Evolutionary conservation across 2,113 vertebrate species (phyloP), one percentile per base, ranked within the genome.

Genomic region (Cyphomyrus plagiostoma): DNA sequence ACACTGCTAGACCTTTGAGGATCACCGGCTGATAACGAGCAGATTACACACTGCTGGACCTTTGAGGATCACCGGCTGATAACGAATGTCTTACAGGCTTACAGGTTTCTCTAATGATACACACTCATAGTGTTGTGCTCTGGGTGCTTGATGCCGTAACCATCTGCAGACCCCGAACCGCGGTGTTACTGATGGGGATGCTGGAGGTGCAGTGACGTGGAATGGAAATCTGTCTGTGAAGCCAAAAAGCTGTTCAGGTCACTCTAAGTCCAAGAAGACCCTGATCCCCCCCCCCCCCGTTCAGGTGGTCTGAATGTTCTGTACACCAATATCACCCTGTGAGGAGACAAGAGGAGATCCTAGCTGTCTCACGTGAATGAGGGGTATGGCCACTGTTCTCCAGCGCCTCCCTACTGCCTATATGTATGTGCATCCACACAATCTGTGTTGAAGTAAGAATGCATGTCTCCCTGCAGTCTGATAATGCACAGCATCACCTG

Each of bases 241-340:
- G 19, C 89, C 56, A 90, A 46, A 90, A 84, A 90, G 19, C 42
- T 10, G 35, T 45, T 48, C 82, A 21, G 21, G 39, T 4, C 82
- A 15, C 45, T 90, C 80, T 19, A 80, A 46, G 53, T 66, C 42
- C 35, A 4, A 35, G 17, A 19, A 80, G 52, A 52, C 77, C 53
- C 56, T 11, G 15, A 26, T 21, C 23, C 42, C n/a, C 52, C 42
- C 26, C 30, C 15, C 8, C 9, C 48, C 48, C 3, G n/a, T 70
- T 70, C 17, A 5, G 53, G 19, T 21, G 21, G 56, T 62, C 26
- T 15, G 26, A 11, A 35, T 26, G 3, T 26, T 74, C n/a, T 0
- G 7, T 10, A 11, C 66, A 3, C 8, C 26, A 26, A 4, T 1
- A 30, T 11, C 66, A 30, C 26, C 26, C 15, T 56, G 19, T 56